These are phyloP conservation scores for Pipa parva DNA, from an alignment of 2,113 vertebrate species.

Conservation along the genomic window DNA sequence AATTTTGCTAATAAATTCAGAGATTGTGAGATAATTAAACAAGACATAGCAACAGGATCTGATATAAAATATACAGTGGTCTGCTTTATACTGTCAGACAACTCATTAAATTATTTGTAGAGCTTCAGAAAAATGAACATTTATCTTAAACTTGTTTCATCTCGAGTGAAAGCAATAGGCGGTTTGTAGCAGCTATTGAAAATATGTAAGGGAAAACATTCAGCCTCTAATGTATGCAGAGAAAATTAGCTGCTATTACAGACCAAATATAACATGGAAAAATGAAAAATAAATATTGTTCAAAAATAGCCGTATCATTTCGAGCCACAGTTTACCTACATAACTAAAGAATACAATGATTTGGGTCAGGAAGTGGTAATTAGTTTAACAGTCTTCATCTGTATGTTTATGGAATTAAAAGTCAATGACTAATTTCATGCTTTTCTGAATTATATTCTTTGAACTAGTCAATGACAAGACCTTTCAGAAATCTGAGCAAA, in stretches of 20 bases:
- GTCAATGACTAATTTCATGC: slow-evolving; percentile 79
- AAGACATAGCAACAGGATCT: slow-evolving; percentile 3
- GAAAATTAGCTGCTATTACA: slow-evolving; percentile 46
- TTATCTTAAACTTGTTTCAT: slow-evolving; percentile 33
- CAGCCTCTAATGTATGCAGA: slow-evolving; percentile 36
- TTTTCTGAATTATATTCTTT: slow-evolving; percentile 66
- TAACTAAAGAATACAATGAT: no score
- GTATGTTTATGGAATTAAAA: no score
- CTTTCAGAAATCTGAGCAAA: slow-evolving; percentile 62
- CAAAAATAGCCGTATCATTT: no score
- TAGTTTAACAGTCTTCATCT: no score
- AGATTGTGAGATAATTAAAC: slow-evolving; percentile 7
- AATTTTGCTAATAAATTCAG: slow-evolving; percentile 22
- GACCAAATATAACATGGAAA: no score
- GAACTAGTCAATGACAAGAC: slow-evolving; percentile 60
- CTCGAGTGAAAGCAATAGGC: slow-evolving; percentile 23
- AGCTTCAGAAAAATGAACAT: slow-evolving; percentile 20
- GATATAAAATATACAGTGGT: background rate
- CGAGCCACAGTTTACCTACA: no score
- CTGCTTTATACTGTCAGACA: slow-evolving; percentile 12
- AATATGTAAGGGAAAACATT: background rate
- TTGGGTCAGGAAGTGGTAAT: no score
- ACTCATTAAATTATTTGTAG: slow-evolving; percentile 25
- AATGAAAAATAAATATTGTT: no score
- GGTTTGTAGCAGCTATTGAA: background rate